phyloP scores from a whole-genome alignment of 2,888 invertebrate genomes.

The Pteria penguin region DNA sequence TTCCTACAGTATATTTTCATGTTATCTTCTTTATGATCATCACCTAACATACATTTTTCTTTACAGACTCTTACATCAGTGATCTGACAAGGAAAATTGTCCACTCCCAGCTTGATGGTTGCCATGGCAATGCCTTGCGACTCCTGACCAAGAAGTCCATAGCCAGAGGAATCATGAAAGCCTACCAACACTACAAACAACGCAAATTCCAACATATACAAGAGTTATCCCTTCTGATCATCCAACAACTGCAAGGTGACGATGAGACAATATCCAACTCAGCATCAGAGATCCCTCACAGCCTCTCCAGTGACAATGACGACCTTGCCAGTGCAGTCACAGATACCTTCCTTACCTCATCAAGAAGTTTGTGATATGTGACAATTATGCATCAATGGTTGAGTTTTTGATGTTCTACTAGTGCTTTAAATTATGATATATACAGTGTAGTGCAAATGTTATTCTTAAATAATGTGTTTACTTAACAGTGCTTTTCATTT shows the following conservation, averaged over 20 bases:
- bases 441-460: no score
- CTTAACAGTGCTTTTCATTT: no score
- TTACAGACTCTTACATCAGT: neutral
- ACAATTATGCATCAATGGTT: no score
- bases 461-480: no score
- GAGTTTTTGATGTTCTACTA: no score
- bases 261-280: neutral
- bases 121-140: neutral
- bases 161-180: conserved; percentile 1
- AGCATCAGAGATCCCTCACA: neutral
- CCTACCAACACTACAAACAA: conserved; percentile 1
- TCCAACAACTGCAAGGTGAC: neutral
- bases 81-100: neutral
- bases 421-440: no score
- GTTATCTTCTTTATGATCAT: no score
- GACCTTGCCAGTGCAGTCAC: neutral
- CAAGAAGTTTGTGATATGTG: no score
- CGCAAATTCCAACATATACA: conserved; percentile 5
- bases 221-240: neutral
- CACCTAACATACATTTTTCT: no score
- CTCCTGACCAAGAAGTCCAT: conserved; percentile 19
- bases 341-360: neutral
- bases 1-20: no score
- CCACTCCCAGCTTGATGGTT: neutral
- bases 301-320: neutral